phyloP scores from a whole-genome alignment of 2,113 vertebrate species.

The Acanthochromis polyacanthus region DNA sequence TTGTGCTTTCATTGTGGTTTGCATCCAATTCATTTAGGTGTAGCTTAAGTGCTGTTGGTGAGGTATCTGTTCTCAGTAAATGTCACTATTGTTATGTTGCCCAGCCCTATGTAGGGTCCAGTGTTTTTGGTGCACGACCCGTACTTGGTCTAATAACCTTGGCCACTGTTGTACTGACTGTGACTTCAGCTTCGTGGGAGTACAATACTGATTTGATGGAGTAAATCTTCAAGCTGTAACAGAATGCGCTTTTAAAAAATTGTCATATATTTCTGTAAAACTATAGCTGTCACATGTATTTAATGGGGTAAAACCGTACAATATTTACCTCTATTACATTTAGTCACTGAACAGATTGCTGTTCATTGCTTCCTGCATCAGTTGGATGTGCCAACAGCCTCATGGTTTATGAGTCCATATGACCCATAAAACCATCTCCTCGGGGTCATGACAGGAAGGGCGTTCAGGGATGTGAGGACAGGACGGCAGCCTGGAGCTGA shows the following conservation, averaged over 20 bases:
- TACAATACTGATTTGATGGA: not conserved
- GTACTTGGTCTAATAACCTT: not conserved
- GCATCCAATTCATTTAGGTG: no score
- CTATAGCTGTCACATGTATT: no score
- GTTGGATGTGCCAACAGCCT: not conserved
- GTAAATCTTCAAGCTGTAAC: no score
- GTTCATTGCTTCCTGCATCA: not conserved
- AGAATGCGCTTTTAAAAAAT: no score
- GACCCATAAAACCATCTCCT: slow-evolving; percentile 35
- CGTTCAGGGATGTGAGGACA: slow-evolving; percentile 6
- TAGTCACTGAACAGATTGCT: not conserved
- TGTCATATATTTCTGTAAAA: no score
- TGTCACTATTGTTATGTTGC: no score
- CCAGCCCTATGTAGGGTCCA: no score
- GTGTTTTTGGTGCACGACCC: not conserved
- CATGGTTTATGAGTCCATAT: not conserved
- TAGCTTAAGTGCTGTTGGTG: no score
- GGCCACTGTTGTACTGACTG: not conserved
- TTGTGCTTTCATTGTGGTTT: no score
- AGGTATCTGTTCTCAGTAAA: no score
- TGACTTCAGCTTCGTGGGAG: not conserved
- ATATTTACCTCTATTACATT: not conserved
- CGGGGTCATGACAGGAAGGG: not conserved
- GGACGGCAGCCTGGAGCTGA: not conserved
- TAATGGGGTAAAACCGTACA: no score